Evolutionary conservation across 2,888 invertebrate genomes (phyloP), one percentile per base, ranked within the genome.

Genomic region (Lingula anatina): DNA sequence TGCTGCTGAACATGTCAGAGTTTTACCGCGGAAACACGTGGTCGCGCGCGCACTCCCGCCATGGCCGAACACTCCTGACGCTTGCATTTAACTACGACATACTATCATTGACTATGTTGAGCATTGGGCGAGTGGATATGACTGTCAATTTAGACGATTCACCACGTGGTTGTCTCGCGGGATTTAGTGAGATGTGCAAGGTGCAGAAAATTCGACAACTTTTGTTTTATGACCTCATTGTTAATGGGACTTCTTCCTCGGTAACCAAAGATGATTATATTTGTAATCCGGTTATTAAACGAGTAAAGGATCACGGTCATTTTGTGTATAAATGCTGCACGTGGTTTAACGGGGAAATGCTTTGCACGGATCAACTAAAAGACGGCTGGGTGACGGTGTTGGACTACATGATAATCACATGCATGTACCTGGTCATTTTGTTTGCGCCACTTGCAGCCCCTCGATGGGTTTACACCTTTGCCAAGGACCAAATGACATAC

Each of bases 21-120:
- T n/a, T n/a, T n/a, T n/a, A n/a, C n/a, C n/a, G n/a, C n/a, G n/a
- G n/a, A n/a, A n/a, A n/a, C n/a, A 50, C 59, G 25, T 73, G 73
- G 73, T 63, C 65, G 40, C 59, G 68, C n/a, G 70, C 68, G 0
- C 55, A 62, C 23, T 65, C 61, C 9, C 58, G 58, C n/a, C 73
- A 75, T 46, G 74, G 73, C 1, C 59, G 65, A 26, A 70, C 68
- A 1, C 51, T 75, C 37, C 59, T 75, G 24, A 65, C 71, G 47
- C 53, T 75, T 42, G 64, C 70, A 1, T 73, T 73, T 51, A 66
- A 73, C 54, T 72, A 70, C 50, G 70, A 70, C 31, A 62, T 71
- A 2, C 53, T 71, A 4, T 72, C 71, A 2, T 55, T 73, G 53
- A 55, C 62, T 26, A 64, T 73, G 37, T 55, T 75, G 24, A 63